Evolutionary conservation across 2,113 vertebrate genomes (phyloP), one percentile per base, ranked within the genome.

Genomic region (Nansenia antarctica): DNA sequence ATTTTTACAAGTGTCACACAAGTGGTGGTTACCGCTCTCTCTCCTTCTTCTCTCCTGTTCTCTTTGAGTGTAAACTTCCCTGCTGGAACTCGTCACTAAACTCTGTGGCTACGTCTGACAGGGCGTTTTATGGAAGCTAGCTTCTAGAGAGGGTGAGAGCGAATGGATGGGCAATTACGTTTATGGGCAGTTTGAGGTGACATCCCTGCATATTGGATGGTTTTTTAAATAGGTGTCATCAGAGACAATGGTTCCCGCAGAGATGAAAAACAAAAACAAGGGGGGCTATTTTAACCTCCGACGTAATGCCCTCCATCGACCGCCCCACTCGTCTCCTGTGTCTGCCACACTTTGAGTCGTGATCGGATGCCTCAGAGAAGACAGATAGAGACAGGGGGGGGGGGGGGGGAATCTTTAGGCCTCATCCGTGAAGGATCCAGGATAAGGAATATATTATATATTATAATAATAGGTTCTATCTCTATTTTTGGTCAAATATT

Each of bases 161-260:
- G 92, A 91, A 93, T 92, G 89, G 91, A 90, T 73, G 82, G 82
- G 89, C 91, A 92, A 92, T 92, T 91, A 92, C 89, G 45, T 88
- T 90, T 91, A 90, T 86, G 86, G 89, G 82, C 89, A 87, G 88
- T 90, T 90, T 88, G 87, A 87, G 84, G 88, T 92, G 91, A 92
- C 91, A 92, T 89, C 84, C 85, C 90, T 91, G 91, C 89, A 89
- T 92, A 90, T 90, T 92, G 90, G 88, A 91, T 90, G 86, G 87
- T 86, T 88, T 87, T 91, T 91, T 92, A 92, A 93, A 92, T 89
- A 91, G 88, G 84, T 86, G 82, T 83, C 89, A 91, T 91, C 91
- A 90, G 83, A 81, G 83, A 70, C 87, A 89, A 91, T 91, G 86
- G 82, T 79, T 87, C 85, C 89, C 74, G 81, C 75, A 84, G 81